Evolutionary conservation across 2,888 invertebrate species (phyloP).

Genomic region (Apotomis turbidana): DNA sequence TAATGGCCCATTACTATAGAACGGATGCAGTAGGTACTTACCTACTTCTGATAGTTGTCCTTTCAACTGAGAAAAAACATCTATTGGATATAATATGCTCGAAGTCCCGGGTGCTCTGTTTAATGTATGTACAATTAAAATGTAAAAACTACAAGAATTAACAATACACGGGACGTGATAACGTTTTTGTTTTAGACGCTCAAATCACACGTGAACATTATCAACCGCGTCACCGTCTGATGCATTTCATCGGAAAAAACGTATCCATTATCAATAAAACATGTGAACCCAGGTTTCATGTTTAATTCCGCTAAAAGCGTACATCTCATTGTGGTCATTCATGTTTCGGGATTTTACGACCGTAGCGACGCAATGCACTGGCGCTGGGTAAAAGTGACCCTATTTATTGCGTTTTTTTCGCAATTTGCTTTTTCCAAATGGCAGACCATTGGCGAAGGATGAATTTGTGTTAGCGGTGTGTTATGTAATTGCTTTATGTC

Average conservation of each 20-base stretch:
- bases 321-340: slow-evolving; percentile 73
- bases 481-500: too few relatives aligned
- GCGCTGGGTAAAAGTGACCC: slow-evolving; percentile 6
- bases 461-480: too few relatives aligned
- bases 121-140: too few relatives aligned
- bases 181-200: too few relatives aligned
- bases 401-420: background rate
- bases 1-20: too few relatives aligned
- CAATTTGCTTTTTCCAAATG: background rate
- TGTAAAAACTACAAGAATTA: too few relatives aligned
- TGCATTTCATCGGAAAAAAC: slow-evolving; percentile 44
- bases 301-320: slow-evolving; percentile 81
- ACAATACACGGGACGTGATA: too few relatives aligned
- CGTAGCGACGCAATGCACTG: slow-evolving; percentile 15
- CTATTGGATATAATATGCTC: too few relatives aligned
- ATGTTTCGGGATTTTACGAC: slow-evolving; percentile 61
- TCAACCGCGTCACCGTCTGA: background rate
- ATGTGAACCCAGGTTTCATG: slow-evolving; percentile 59
- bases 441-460: background rate
- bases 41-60: too few relatives aligned
- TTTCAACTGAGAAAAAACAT: too few relatives aligned
- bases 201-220: background rate
- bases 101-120: too few relatives aligned
- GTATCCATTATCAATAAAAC: slow-evolving; percentile 70
- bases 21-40: too few relatives aligned